Evolutionary conservation across 2,113 vertebrate species (phyloP).

Genomic region (Murina feae): DNA sequence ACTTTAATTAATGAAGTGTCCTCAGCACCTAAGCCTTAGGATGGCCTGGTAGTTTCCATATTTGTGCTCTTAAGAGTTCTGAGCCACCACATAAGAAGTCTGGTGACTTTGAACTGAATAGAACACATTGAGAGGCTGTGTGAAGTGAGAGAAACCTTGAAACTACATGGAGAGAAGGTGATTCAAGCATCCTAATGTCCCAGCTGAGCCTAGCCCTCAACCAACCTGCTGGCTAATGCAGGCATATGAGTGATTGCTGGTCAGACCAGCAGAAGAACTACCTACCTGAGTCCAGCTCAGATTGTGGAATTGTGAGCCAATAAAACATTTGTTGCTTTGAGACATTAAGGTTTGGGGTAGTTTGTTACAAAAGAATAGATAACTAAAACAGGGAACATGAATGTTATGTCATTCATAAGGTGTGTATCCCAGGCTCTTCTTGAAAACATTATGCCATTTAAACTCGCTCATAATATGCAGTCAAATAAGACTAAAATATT

Average conservation of each 20-base stretch:
- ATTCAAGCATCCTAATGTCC: not conserved
- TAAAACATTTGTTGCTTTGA: not conserved
- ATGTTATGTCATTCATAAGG: not conserved
- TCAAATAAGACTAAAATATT: conserved; percentile 15
- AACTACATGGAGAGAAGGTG: not conserved
- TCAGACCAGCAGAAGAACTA: not conserved
- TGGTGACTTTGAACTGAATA: not conserved
- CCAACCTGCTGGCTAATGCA: not conserved
- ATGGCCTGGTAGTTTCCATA: not conserved
- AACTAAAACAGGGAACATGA: not conserved
- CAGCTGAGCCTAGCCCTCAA: not conserved
- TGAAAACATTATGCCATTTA: conserved; percentile 5
- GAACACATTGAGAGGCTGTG: not conserved
- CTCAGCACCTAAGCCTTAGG: not conserved
- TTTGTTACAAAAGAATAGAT: conserved; percentile 1
- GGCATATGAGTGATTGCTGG: not conserved
- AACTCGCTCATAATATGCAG: not conserved
- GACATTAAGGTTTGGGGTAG: not conserved
- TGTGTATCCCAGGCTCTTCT: not conserved
- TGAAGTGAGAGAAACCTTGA: not conserved
- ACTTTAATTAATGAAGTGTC: not conserved
- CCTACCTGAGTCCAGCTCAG: not conserved
- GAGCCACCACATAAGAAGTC: not conserved
- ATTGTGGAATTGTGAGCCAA: conserved; percentile 10
- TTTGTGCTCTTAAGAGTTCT: conserved; percentile 15